Evolutionary conservation across 2,113 vertebrate species (phyloP).

Genomic region (Camelus dromedarius): DNA sequence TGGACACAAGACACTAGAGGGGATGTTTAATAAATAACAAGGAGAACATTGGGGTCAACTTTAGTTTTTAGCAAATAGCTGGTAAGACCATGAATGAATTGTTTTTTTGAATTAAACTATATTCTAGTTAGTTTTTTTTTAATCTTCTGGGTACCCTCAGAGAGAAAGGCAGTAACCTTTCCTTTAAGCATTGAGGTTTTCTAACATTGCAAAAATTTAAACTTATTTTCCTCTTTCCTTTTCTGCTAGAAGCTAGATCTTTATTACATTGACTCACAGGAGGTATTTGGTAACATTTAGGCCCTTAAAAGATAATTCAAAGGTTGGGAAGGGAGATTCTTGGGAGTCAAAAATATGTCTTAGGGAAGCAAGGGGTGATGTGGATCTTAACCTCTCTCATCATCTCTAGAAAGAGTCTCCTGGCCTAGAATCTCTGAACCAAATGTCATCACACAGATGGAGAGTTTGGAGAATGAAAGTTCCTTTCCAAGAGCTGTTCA

Average conservation of each 20-base stretch:
- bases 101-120: background rate
- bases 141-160: background rate
- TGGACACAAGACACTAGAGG: background rate
- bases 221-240: background rate
- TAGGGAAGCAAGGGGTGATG: background rate
- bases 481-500: background rate
- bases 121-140: background rate
- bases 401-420: background rate
- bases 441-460: background rate
- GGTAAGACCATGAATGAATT: background rate
- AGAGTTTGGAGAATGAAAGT: background rate
- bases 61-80: slow-evolving; percentile 10
- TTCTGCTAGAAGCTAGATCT: background rate
- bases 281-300: background rate
- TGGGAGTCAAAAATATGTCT: background rate
- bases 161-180: background rate
- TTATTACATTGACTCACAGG: background rate
- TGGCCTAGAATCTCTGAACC: background rate
- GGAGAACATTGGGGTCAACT: background rate
- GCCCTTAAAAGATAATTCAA: background rate
- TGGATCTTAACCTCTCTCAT: background rate
- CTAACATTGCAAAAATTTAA: background rate
- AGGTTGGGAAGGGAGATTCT: background rate
- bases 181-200: background rate
- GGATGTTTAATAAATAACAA: background rate